phyloP scores from a whole-genome alignment of 2,888 invertebrate genomes.

The Melitaea athalia region DNA sequence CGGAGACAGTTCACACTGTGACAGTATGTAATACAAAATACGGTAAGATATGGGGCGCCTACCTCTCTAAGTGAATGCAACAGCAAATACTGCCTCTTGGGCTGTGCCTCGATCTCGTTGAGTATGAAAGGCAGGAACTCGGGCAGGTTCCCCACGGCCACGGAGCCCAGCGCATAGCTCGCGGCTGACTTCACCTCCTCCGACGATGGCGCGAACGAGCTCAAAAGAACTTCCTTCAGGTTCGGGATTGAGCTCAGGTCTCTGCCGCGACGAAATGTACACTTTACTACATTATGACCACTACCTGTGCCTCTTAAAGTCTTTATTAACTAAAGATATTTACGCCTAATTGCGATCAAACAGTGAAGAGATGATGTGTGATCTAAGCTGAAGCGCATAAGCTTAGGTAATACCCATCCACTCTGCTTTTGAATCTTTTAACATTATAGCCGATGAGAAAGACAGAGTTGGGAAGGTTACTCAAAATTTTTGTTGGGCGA shows the following conservation, averaged over 20 bases:
- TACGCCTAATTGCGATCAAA: too few species aligned
- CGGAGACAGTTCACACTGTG: neutral
- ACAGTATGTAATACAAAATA: neutral
- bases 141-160: slow-evolving; percentile 96
- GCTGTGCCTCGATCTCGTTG: slow-evolving; percentile 95
- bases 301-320: too few species aligned
- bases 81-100: slow-evolving; percentile 96
- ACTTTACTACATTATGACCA: too few species aligned
- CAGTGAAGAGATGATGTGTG: too few species aligned
- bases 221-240: slow-evolving; percentile 89
- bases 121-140: slow-evolving; percentile 97
- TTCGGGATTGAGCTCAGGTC: slow-evolving; percentile 90
- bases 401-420: too few species aligned
- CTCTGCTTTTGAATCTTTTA: too few species aligned
- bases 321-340: too few species aligned
- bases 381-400: too few species aligned
- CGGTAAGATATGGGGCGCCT: slow-evolving; percentile 25
- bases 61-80: slow-evolving; percentile 99
- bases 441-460: too few species aligned
- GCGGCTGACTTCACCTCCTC: slow-evolving; percentile 99
- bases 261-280: slow-evolving; percentile 60
- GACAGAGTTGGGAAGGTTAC: too few species aligned
- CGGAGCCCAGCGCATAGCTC: slow-evolving; percentile 97
- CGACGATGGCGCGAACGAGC: slow-evolving; percentile 94
- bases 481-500: too few species aligned